Percentiles rank a stretch among this genome's conserved stretches.
These are phyloP conservation scores for Glyptemys insculpta DNA, from an alignment of 2,797 vertebrate species.

Conservation along the genomic window DNA sequence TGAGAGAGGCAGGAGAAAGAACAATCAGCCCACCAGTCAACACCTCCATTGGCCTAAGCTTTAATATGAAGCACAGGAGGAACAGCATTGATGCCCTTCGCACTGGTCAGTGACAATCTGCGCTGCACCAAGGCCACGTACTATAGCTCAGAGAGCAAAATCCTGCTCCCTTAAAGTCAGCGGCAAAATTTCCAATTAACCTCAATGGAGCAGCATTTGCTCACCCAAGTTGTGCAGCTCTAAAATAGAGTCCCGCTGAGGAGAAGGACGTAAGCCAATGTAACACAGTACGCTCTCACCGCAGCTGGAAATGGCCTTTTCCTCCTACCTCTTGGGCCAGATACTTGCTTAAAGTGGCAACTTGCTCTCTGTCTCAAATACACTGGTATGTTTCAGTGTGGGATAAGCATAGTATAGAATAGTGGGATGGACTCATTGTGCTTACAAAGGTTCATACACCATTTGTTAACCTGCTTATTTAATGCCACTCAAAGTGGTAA, in stretches of 20 bases:
- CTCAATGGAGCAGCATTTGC: not conserved
- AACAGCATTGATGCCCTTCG: not conserved
- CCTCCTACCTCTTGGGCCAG: not conserved
- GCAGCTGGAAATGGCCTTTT: not conserved
- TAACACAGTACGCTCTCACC: not conserved
- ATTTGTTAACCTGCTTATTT: not conserved
- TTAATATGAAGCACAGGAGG: not conserved
- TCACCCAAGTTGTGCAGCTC: not conserved
- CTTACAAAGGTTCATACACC: not conserved
- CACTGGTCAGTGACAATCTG: not conserved
- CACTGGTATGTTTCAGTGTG: not conserved
- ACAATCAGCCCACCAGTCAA: not conserved
- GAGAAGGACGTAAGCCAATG: rapidly evolving
- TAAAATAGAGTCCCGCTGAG: not conserved
- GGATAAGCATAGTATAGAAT: not conserved
- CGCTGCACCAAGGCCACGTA: not conserved
- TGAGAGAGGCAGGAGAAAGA: constrained; percentile 71
- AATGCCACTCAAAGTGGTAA: not conserved
- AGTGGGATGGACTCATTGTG: not conserved
- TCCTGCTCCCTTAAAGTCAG: not conserved
- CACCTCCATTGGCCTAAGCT: not conserved
- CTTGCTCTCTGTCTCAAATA: not conserved
- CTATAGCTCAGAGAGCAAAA: not conserved
- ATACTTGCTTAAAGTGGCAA: not conserved
- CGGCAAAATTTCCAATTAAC: not conserved